Evolutionary conservation across 2,113 vertebrate genomes (phyloP).

Genomic region (Lamprotornis superbus): DNA sequence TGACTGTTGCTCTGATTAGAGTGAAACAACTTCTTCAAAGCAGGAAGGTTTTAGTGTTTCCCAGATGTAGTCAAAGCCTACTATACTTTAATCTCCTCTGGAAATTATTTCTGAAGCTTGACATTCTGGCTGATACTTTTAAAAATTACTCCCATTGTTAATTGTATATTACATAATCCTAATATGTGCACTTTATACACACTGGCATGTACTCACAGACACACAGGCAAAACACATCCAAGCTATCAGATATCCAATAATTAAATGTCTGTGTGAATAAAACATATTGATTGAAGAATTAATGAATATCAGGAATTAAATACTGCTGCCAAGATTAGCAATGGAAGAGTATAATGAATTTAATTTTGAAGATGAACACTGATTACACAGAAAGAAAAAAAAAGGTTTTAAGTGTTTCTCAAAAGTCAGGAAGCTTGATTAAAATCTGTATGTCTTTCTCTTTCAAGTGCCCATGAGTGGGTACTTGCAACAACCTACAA

Average conservation of each 20-base stretch:
- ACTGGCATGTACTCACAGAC: neutral
- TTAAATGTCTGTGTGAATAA: constrained; percentile 2
- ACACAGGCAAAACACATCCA: neutral
- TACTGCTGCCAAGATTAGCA: neutral
- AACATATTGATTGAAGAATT: neutral
- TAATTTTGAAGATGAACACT: neutral
- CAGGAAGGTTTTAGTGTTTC: neutral
- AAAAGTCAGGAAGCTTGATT: constrained; percentile 9
- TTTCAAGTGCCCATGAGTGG: neutral
- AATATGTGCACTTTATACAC: neutral
- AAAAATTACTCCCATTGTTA: neutral
- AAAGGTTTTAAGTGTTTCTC: neutral
- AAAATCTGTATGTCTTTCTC: neutral
- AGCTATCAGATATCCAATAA: neutral
- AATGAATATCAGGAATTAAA: neutral
- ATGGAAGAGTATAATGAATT: neutral
- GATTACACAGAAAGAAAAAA: neutral
- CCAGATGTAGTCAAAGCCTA: neutral
- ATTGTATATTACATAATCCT: neutral
- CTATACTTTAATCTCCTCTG: neutral
- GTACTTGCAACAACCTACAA: neutral
- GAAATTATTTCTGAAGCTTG: neutral
- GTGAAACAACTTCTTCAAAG: neutral
- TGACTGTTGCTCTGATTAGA: neutral
- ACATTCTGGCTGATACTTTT: neutral